Evolutionary conservation across 2,888 invertebrate species (phyloP).

Genomic region (Cylindroiulus punctatus): DNA sequence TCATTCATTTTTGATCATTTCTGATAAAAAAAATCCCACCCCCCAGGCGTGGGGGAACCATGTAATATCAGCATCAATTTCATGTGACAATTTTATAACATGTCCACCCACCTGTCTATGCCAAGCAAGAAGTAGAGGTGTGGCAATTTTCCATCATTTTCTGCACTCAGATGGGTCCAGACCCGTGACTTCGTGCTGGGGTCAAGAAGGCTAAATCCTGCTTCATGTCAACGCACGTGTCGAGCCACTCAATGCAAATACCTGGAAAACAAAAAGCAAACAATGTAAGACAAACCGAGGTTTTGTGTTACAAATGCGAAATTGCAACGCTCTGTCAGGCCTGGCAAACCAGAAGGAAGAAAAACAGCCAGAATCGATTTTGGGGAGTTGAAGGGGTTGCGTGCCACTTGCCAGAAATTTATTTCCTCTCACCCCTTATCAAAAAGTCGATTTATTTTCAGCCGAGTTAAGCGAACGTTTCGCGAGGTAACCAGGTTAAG

Average conservation of each 20-base stretch:
- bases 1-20: no score
- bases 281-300: not conserved
- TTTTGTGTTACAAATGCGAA: not conserved
- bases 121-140: no score
- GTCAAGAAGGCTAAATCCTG: no score
- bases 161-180: not conserved
- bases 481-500: not conserved
- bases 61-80: no score
- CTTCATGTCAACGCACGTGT: not conserved
- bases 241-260: not conserved
- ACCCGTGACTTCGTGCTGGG: not conserved
- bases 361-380: not conserved
- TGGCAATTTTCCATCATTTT: not conserved
- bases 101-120: no score
- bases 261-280: not conserved
- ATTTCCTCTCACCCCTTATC: not conserved
- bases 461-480: not conserved
- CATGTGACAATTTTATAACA: no score
- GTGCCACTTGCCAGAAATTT: not conserved
- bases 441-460: constrained; percentile 11
- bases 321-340: no score
- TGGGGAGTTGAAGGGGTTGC: not conserved
- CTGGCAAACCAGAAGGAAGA: no score
- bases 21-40: no score
- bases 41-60: no score